phyloP scores from a whole-genome alignment of 2,888 invertebrate genomes.

The Coelogynopora nodosa region DNA sequence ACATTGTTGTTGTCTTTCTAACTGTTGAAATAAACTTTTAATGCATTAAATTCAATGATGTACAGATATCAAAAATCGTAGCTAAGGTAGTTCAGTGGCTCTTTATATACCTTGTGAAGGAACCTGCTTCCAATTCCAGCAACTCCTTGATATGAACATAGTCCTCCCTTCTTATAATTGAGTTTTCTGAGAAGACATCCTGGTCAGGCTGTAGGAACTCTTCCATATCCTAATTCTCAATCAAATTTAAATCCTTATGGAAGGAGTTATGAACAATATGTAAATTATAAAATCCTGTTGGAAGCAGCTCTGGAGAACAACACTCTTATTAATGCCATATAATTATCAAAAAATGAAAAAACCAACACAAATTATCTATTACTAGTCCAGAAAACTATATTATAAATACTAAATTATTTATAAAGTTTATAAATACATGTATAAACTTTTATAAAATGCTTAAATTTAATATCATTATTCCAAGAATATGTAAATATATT shows the following conservation, averaged over 20 bases:
- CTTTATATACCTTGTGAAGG: not conserved
- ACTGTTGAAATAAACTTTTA: not conserved
- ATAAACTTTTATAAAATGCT: too few relatives aligned
- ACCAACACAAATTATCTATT: too few relatives aligned
- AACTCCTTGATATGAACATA: not conserved
- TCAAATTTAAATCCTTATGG: not conserved
- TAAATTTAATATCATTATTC: too few relatives aligned
- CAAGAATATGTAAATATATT: too few relatives aligned
- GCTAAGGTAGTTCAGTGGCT: not conserved
- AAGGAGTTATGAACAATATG: not conserved
- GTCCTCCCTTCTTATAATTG: not conserved
- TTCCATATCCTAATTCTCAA: not conserved
- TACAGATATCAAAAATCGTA: not conserved
- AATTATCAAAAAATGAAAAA: too few relatives aligned
- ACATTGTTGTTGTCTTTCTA: too few relatives aligned
- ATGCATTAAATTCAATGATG: not conserved
- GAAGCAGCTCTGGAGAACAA: too few relatives aligned
- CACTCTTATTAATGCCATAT: too few relatives aligned
- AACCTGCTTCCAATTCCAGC: not conserved
- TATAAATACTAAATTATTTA: too few relatives aligned
- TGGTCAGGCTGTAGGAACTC: not conserved
- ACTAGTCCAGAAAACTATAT: too few relatives aligned
- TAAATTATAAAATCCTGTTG: not conserved
- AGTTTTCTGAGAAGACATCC: not conserved
- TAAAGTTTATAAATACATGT: too few relatives aligned